Percentiles rank a stretch among this genome's conserved stretches.
These are phyloP conservation scores for Epiperipatus broadwayi DNA, from an alignment of 2,888 invertebrate species.

Conservation along the genomic window DNA sequence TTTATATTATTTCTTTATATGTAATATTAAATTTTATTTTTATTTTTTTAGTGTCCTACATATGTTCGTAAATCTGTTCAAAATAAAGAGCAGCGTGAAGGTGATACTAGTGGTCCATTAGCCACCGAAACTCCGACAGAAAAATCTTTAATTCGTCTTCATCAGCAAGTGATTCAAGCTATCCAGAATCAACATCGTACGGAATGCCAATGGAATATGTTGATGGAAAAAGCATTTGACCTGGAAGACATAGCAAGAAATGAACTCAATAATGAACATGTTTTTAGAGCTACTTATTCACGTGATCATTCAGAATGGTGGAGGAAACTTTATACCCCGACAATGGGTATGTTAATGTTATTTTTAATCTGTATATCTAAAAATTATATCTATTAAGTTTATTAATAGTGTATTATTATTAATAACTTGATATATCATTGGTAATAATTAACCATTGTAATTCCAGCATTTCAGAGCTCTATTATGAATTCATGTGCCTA, in stretches of 20 bases:
- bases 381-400: too few species aligned
- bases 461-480: too few species aligned
- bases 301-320: conserved; percentile 34
- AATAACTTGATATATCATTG: too few species aligned
- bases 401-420: too few species aligned
- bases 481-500: too few species aligned
- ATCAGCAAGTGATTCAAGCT: conserved; percentile 76
- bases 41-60: conserved; percentile 25
- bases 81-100: conserved; percentile 16
- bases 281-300: conserved; percentile 50
- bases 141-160: conserved; percentile 67
- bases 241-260: conserved; percentile 75
- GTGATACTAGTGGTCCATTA: too few species aligned
- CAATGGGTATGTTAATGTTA: conserved; percentile 23
- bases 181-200: conserved; percentile 78
- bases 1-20: too few species aligned
- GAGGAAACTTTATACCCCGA: conserved; percentile 25
- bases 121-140: conserved; percentile 41
- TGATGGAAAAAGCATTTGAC: conserved; percentile 48
- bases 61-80: conserved; percentile 21
- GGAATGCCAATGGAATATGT: conserved; percentile 76
- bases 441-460: too few species aligned
- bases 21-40: too few species aligned
- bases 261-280: conserved; percentile 39
- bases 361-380: neutral